A percentile compares a stretch with the other conserved stretches of the same genome.
Conservation (phyloP, 1,140 invertebrate genomes). For the Artemia franciscana region DNA sequence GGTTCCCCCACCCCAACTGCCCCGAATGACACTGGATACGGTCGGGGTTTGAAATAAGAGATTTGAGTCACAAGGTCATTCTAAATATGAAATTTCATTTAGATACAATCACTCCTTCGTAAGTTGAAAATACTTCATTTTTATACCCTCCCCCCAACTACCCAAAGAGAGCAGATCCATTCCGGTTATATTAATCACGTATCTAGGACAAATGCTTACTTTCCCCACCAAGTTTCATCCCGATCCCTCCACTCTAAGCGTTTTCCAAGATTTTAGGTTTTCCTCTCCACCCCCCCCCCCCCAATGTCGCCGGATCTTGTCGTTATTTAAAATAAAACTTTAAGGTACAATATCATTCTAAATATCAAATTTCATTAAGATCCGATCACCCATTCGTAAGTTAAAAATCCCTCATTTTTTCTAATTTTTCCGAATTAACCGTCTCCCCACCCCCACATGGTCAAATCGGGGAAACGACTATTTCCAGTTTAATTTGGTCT, state of each 20-base stretch:
- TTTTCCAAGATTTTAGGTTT: neutral
- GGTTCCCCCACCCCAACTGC: too few species aligned
- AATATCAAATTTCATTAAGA: neutral
- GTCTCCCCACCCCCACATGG: neutral
- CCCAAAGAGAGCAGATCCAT: neutral
- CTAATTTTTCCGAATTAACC: neutral
- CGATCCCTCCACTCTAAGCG: neutral
- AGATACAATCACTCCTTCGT: too few species aligned
- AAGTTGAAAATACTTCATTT: too few species aligned
- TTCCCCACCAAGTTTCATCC: neutral
- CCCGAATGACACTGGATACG: too few species aligned
- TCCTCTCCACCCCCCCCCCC: neutral
- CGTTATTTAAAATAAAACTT: neutral
- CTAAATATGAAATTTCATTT: too few species aligned
- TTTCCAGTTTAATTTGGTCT: neutral
- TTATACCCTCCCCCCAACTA: neutral
- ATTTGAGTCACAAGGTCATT: too few species aligned
- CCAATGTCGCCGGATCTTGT: neutral
- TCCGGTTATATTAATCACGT: neutral
- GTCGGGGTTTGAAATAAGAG: too few species aligned
- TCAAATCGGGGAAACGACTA: too few species aligned
- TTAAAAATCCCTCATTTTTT: too few species aligned
- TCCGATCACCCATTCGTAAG: neutral
- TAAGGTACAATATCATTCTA: neutral
- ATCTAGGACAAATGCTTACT: neutral